Base-by-base conservation (phyloP, 2,797 vertebrate genomes). In the Xenops minutus region DNA sequence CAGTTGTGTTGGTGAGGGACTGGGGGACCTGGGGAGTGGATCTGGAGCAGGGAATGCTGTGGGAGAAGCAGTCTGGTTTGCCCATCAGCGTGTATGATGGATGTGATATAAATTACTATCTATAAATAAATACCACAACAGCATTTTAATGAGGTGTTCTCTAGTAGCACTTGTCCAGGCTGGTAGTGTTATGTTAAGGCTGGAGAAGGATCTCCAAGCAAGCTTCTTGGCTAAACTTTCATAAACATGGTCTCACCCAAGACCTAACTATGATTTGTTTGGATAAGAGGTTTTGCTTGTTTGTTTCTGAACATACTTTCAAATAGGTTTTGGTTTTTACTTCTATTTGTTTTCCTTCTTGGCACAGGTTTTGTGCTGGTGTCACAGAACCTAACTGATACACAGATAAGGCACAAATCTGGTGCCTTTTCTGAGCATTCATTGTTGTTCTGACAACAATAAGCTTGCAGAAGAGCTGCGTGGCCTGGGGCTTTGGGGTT, bases 121-220 rank as follows among this genome's bases (percentile, higher is more conserved):
- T n/a, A 93, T 93, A 85, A 88, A 82, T 76, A 89, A 91, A 94
- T 83, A 95, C 84, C 96, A 96, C 94, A 94, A 66, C 62, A 93
- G 36, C 85, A 73, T 86, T 93, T 88, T 82, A 95, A 88, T 90
- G 83, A 95, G 80, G 7, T 88, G 59, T 92, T 94, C 78, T 95
- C 88, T 90, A 46, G 76, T 63, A 96, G 89, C 93, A 76, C 95
- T 92, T 96, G 94, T 88, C 82, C 83, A 93, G 95, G 88, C 95
- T 96, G 94, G 93, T 81, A 67, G 82, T 88, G 79, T 84, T 92
- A 22, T 61, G 74, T 75, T 84, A 58, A 91, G 76, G 85, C 89
- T 88, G 59, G 69, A 88, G 89, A 92, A 81, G 74, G 46, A 81
- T 90, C 73, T 93, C 79, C 48, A 73, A 92, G 68, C 75, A 83